Evolutionary conservation across 2,113 vertebrate genomes (phyloP), one percentile per base, ranked within the genome.

Genomic region (Amphiprion percula): DNA sequence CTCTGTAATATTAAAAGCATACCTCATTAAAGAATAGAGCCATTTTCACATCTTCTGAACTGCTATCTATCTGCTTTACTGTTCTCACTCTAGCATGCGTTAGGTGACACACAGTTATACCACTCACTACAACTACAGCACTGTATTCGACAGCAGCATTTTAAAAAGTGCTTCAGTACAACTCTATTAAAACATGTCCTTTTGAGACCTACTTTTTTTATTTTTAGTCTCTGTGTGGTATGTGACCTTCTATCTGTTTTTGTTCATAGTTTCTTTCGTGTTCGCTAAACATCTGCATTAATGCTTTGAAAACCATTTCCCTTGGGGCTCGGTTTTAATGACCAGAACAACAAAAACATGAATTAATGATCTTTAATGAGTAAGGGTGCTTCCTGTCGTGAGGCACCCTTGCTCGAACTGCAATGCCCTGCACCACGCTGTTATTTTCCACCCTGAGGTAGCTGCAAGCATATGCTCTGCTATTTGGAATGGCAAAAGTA

Each of bases 311-410:
- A 82, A 46, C 15, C 39, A 28, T 73, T 83, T 69, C 60, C 85
- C 85, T 79, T 50, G 44, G 80, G 83, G 83, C 77, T 79, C 2
- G 2, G 55, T 75, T 86, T 88, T 88, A 88, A 90, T 86, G 83
- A 84, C 88, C 54, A 0, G 30, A 66, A 80, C 74, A 74, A 53
- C 68, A 88, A 84, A 86, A 88, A 78, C 59, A 77, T 76, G 74
- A 82, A 84, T 78, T 84, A 87, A 87, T 77, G 64, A 70, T 82
- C 70, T 79, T 68, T 84, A 84, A 88, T 85, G 78, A 86, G 83
- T 24, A 53, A 49, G 66, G 69, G 82, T 58, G 72, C 56, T 77
- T 79, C 72, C 78, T 86, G 68, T 77, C 11, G 53, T 12, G 74
- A 87, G 60, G 77, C 71, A 79, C 64, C 77, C 67, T 63, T 60